phyloP scores from a whole-genome alignment of 2,888 invertebrate genomes.

The Drosophila recens region DNA sequence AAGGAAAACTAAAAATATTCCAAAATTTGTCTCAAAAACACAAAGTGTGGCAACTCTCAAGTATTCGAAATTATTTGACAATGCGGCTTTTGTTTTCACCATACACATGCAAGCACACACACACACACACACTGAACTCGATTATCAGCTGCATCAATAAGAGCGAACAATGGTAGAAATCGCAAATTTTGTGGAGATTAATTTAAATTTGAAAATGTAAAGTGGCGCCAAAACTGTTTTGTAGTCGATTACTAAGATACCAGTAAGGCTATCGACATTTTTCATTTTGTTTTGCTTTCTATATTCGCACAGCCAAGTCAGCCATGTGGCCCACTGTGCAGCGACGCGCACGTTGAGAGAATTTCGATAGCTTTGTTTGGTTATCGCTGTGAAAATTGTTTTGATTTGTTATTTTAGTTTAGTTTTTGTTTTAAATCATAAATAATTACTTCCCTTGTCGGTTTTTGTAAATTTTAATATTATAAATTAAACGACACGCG shows the following conservation, averaged over 20 bases:
- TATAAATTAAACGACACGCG: constrained; percentile 14
- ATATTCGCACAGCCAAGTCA: neutral
- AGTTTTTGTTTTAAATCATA: constrained; percentile 1
- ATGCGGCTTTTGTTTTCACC: neutral
- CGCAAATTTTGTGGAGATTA: too few species aligned
- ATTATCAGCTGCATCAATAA: constrained; percentile 16
- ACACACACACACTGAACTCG: constrained; percentile 2
- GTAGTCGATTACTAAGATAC: too few species aligned
- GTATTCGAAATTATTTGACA: neutral
- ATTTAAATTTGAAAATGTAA: too few species aligned
- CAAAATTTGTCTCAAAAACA: too few species aligned
- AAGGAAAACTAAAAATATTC: too few species aligned
- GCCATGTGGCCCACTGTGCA: neutral
- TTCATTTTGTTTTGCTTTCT: too few species aligned
- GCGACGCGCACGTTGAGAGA: constrained; percentile 10
- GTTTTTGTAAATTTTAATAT: neutral
- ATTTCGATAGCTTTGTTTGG: constrained; percentile 44
- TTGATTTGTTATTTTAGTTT: constrained; percentile 28
- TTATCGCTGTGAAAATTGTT: constrained; percentile 53
- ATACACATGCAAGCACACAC: neutral
- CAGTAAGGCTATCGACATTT: too few species aligned
- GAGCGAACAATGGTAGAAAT: too few species aligned
- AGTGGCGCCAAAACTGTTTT: too few species aligned
- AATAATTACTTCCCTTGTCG: constrained; percentile 13
- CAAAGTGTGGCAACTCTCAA: neutral